Percentiles rank a stretch among this genome's conserved stretches.
Evolutionary conservation across 2,797 vertebrate species (phyloP).

Genomic region (Muscicapa striata): DNA sequence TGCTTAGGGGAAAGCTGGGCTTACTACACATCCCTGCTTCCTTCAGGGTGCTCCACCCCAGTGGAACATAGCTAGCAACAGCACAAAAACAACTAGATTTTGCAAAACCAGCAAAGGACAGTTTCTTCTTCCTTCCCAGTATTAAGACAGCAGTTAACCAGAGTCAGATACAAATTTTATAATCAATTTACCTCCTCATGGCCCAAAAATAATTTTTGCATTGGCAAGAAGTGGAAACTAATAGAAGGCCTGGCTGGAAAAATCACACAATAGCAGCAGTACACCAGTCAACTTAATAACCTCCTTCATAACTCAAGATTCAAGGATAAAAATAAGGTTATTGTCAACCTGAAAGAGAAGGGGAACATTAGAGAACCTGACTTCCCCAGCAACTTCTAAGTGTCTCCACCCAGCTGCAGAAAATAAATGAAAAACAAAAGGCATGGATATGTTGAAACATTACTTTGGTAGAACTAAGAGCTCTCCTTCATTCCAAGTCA

Average conservation of each 20-base stretch:
- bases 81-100: neutral
- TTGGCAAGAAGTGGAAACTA: constrained; percentile 53
- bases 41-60: neutral
- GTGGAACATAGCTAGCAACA: neutral
- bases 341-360: neutral
- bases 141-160: constrained; percentile 12
- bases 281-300: constrained; percentile 54
- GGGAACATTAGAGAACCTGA: neutral
- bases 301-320: constrained; percentile 37
- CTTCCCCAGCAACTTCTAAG: neutral
- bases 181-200: constrained; percentile 21
- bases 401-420: neutral
- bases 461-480: neutral
- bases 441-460: neutral
- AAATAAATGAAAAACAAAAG: neutral
- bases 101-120: neutral
- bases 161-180: constrained; percentile 28
- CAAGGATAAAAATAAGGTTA: constrained; percentile 40
- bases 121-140: neutral
- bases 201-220: constrained; percentile 39
- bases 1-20: neutral
- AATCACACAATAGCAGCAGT: neutral
- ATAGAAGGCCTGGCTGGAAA: constrained; percentile 48
- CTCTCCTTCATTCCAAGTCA: neutral
- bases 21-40: neutral